Evolutionary conservation across 2,888 invertebrate genomes (phyloP), one percentile per base, ranked within the genome.

Genomic region (Phragmatobia fuliginosa): DNA sequence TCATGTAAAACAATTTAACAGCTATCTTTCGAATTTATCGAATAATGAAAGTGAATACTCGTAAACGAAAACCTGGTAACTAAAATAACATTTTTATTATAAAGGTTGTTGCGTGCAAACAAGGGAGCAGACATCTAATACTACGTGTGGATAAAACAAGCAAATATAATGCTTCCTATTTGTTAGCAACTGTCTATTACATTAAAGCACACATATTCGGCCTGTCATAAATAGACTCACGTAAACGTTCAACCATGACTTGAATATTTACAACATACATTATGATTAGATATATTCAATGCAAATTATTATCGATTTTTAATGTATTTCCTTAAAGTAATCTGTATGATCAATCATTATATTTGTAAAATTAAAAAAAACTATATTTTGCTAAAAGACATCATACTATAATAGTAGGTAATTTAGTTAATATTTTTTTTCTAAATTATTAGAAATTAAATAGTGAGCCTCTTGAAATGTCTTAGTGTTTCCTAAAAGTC

Each of bases 341-440:
- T 52, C 33, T 70, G 67, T 71, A 62, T 65, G 49, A 69, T 70
- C 36, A 62, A n/a, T 41, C 59, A 60, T 70, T 62, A 52, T 58
- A 65, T 62, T 61, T 67, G 21, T 62, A 66, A 59, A 58, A 69
- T 60, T 16, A 64, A 72, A 56, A 74, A 59, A 64, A 68, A 66
- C 62, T 67, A 77, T 68, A 79, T 75, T 80, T 77, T 73, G 67
- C 61, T 81, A 75, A 75, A 81, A 77, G 64, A 80, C 77, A 38
- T 38, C 67, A 67, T n/a, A n/a, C n/a, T n/a, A 67, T 73, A 66
- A 70, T 71, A 68, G 38, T 33, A 33, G 33, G 33, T 80, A 79
- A 79, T 81, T 65, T 65, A 80, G 77, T 79, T 79, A 77, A 75
- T 79, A 77, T n/a, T n/a, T n/a, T n/a, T n/a, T n/a, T n/a, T n/a